Evolutionary conservation across 2,888 invertebrate genomes (phyloP), one percentile per base, ranked within the genome.

Genomic region (Caenorhabditis becei): DNA sequence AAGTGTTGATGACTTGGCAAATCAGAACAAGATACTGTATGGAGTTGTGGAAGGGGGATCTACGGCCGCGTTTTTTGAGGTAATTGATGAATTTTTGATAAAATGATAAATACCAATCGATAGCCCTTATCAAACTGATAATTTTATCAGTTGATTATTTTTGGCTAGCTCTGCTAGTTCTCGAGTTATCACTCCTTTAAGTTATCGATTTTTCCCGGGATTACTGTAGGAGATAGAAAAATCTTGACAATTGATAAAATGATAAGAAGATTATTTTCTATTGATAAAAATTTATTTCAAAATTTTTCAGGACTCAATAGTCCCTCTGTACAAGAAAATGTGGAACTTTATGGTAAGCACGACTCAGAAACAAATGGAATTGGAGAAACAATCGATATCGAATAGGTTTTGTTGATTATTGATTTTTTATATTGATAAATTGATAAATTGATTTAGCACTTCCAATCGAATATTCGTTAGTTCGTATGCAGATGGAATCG

Each of bases 1-100:
- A 92, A 95, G 95, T 49, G 95, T 96, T 0, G 95, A 97, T 91
- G 96, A 96, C 92, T 93, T 96, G 69, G 95, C 95, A 49, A 94
- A 95, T 67, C 96, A 97, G 92, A 95, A 95, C 49, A 97, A 97
- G 93, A 97, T 97, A 87, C 95, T 95, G 90, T 96, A 96, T 91
- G 96, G 96, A 32, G 95, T 95, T 0, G 92, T 96, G 44, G 87
- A 86, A 24, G 91, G 92, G 94, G 93, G 96, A 66, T 95, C 96
- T 18, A 96, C 96, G 0, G 94, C 94, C 94, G 95, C 95, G 89
- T 96, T 96, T 92, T 96, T 96, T 92, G 93, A 94, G 92, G 95
- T 95, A 56, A 11, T n/a, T 26, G n/a, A n/a, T n/a, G n/a, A n/a
- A n/a, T n/a, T n/a, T n/a, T n/a, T n/a, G n/a, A n/a, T n/a, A n/a